Percentiles rank a stretch among this genome's conserved stretches.
phyloP scores from a whole-genome alignment of 2,113 vertebrate genomes.

The Perccottus glenii region DNA sequence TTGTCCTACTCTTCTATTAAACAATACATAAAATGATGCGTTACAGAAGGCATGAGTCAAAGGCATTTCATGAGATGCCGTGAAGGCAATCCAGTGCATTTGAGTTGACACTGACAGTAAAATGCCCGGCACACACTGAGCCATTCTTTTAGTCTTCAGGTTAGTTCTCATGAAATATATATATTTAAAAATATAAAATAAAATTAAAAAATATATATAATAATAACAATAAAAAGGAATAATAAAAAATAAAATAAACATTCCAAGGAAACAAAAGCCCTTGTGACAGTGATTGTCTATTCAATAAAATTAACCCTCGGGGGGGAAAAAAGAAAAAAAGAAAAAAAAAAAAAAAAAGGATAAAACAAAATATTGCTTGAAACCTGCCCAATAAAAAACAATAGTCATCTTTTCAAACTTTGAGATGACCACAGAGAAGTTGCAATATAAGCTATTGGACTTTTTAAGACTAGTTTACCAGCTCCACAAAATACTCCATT shows the following conservation, averaged over 20 bases:
- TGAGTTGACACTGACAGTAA: constrained; percentile 74
- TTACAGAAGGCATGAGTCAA: constrained; percentile 79
- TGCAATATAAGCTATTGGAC: constrained; percentile 46
- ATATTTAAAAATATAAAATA: neutral
- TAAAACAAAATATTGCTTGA: constrained; percentile 76
- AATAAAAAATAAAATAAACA: constrained; percentile 50
- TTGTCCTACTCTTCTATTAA: constrained; percentile 50
- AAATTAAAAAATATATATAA: too few species aligned
- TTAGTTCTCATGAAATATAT: constrained; percentile 53
- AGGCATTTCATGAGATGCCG: constrained; percentile 80
- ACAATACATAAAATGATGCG: constrained; percentile 67
- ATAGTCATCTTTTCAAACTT: constrained; percentile 54
- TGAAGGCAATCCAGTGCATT: constrained; percentile 78
- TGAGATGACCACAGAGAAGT: constrained; percentile 51
- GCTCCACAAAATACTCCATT: constrained; percentile 46
- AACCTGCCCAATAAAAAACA: constrained; percentile 70
- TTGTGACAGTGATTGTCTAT: constrained; percentile 85
- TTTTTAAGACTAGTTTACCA: constrained; percentile 64
- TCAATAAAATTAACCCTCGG: constrained; percentile 64
- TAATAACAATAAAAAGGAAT: neutral
- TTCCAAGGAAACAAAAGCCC: constrained; percentile 82
- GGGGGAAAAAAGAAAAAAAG: too few species aligned
- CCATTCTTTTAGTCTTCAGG: constrained; percentile 76
- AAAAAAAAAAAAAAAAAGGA: constrained; percentile 12
- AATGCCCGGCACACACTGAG: constrained; percentile 75